These are phyloP conservation scores for Mercenaria mercenaria DNA, from an alignment of 1,140 invertebrate genomes.

Conservation along the genomic window DNA sequence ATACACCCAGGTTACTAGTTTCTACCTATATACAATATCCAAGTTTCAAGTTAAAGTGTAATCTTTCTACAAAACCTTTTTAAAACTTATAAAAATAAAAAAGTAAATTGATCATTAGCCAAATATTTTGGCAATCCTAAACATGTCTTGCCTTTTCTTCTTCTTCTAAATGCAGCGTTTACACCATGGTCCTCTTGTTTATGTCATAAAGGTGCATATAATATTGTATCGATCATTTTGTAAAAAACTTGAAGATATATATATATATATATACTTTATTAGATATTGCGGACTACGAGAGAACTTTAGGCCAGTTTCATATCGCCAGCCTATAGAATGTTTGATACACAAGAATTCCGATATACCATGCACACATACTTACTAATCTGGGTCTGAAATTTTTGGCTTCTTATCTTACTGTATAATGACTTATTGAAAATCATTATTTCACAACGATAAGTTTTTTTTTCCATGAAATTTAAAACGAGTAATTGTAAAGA, in stretches of 20 bases:
- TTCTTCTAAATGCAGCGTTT: not conserved
- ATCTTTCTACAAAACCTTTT: not conserved
- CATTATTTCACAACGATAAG: not conserved
- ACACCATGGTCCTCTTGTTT: not conserved
- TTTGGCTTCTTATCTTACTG: slow-evolving; percentile 7
- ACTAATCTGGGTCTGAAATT: slow-evolving; percentile 4
- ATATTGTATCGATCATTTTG: not conserved
- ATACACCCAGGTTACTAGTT: not conserved
- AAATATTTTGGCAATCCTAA: not conserved
- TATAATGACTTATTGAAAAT: not conserved
- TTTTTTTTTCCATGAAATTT: not conserved
- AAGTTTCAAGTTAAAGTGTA: not conserved
- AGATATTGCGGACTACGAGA: not conserved
- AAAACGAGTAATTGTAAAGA: not conserved
- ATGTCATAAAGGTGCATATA: not conserved
- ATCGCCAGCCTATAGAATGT: not conserved
- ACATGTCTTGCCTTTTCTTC: not conserved
- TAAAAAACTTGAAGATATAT: not conserved
- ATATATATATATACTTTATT: slow-evolving; percentile 3
- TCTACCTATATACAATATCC: no score
- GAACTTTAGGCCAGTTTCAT: not conserved
- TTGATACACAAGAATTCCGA: not conserved
- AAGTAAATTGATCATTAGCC: not conserved
- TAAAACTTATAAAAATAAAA: not conserved
- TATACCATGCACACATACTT: not conserved